phyloP scores from a whole-genome alignment of 2,797 vertebrate species.

The Holocentrus rufus region DNA sequence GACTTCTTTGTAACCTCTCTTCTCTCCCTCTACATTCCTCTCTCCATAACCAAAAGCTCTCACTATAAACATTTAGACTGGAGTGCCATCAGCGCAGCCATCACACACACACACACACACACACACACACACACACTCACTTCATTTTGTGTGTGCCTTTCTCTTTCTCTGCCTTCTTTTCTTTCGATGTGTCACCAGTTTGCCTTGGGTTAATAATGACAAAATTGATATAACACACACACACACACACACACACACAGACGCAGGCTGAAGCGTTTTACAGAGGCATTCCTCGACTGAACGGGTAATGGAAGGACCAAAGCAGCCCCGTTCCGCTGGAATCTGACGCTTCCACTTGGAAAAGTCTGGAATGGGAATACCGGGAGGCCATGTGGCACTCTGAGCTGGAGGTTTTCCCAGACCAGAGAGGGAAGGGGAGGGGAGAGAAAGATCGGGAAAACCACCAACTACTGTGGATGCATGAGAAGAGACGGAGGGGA shows the following conservation, averaged over 20 bases:
- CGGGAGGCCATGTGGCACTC: slow-evolving; percentile 68
- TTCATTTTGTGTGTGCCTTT: slow-evolving; percentile 14
- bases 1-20: slow-evolving; percentile 40
- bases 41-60: slow-evolving; percentile 64
- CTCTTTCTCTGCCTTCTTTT: slow-evolving; percentile 13
- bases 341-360: slow-evolving; percentile 62
- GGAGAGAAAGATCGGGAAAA: slow-evolving; percentile 32
- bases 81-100: slow-evolving; percentile 59
- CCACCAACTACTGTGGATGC: slow-evolving; percentile 34
- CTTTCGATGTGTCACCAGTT: slow-evolving; percentile 32
- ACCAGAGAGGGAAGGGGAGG: slow-evolving; percentile 25
- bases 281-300: slow-evolving; percentile 47
- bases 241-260: slow-evolving; percentile 25
- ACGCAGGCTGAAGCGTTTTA: slow-evolving; percentile 40
- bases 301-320: slow-evolving; percentile 32
- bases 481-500: not conserved
- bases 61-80: slow-evolving; percentile 77
- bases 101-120: slow-evolving; percentile 41
- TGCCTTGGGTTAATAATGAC: slow-evolving; percentile 43
- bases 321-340: slow-evolving; percentile 51
- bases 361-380: slow-evolving; percentile 61
- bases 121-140: slow-evolving; percentile 3
- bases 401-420: slow-evolving; percentile 65
- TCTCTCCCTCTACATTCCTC: slow-evolving; percentile 67
- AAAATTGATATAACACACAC: slow-evolving; percentile 48